phyloP scores from a whole-genome alignment of 1,140 invertebrate genomes.

The Cherax destructor region DNA sequence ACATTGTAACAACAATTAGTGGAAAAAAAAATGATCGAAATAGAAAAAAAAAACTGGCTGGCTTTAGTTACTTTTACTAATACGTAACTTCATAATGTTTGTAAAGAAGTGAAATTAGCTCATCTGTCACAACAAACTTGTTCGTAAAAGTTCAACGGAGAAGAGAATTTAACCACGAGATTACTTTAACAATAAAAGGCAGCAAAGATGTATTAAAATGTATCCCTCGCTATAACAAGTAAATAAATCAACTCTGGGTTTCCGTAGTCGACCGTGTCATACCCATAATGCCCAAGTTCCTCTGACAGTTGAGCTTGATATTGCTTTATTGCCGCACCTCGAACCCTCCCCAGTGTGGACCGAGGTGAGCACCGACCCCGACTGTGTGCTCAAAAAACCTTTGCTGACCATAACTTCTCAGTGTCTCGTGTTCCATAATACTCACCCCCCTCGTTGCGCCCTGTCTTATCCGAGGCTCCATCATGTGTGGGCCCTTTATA shows the following conservation, averaged over 20 bases:
- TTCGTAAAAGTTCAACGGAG: not conserved
- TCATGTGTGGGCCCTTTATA: not conserved
- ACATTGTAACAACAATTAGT: slow-evolving; percentile 19
- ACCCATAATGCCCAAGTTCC: not conserved
- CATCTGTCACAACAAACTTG: not conserved
- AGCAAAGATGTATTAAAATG: not conserved
- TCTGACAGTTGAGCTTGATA: not conserved
- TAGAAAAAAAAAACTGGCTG: slow-evolving; percentile 24
- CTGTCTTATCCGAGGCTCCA: not conserved
- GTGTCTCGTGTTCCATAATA: slow-evolving; percentile 16
- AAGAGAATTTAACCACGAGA: no score
- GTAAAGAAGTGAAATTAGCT: slow-evolving; percentile 13
- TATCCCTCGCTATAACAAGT: not conserved
- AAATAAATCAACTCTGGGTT: not conserved
- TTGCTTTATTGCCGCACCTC: slow-evolving; percentile 23
- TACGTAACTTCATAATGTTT: not conserved
- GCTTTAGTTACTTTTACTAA: not conserved
- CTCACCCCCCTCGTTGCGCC: not conserved
- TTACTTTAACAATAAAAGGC: no score
- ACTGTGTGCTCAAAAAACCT: slow-evolving; percentile 39
- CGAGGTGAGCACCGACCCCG: slow-evolving; percentile 40
- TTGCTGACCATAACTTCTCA: slow-evolving; percentile 34
- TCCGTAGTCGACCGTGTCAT: not conserved
- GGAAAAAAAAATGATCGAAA: not conserved
- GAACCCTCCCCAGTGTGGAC: not conserved